Base-by-base conservation (phyloP, 2,113 vertebrate species). In the Calonectris borealis region DNA sequence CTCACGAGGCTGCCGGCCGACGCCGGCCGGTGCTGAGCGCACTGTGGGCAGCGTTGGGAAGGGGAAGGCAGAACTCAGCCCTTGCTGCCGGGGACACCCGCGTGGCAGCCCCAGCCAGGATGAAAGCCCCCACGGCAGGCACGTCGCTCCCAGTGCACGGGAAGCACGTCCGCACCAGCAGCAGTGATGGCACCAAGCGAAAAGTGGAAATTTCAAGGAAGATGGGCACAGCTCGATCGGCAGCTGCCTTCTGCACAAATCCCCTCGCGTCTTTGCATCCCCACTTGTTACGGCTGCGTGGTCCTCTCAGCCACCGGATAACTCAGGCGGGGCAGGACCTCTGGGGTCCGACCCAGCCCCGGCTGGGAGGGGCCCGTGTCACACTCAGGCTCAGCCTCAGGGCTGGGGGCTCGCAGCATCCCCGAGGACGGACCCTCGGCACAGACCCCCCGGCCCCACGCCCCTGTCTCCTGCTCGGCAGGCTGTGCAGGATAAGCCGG, bases 401-500 rank as follows among this genome's bases (percentile, higher is more conserved):
- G 40, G 29, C 1, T 16, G 21, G 25, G 42, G 31, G 8, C 25
- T 75, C 64, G 48, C 13, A 4, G 58, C 31, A 15, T 4, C 40
- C 40, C 32, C 3, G 5, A 34, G 81, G 58, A 17, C 2, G 0
- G 44, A 7, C 36, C 19, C 44, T 20, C 0, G 7, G 6, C 65
- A 11, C 25, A 7, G 36, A 8, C 9, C 34, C 44, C 49, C 10
- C 55, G 31, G 49, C 42, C 55, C 48, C 58, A 31, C 2, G 27
- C 8, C 26, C 12, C n/a, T 25, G 34, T 17, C 52, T 38, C 68
- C 85, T 3, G 8, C 13, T 2, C 48, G 10, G 2, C 94, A 99
- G 99, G 79, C 94, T 99, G n/a, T 3, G 70, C 42, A 80, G 85
- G 21, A 27, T 98, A 0, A 96, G 98, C 51, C 85, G 18, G 32